Base-by-base conservation (phyloP, 2,797 vertebrate genomes). In the Macropus fuliginosus region DNA sequence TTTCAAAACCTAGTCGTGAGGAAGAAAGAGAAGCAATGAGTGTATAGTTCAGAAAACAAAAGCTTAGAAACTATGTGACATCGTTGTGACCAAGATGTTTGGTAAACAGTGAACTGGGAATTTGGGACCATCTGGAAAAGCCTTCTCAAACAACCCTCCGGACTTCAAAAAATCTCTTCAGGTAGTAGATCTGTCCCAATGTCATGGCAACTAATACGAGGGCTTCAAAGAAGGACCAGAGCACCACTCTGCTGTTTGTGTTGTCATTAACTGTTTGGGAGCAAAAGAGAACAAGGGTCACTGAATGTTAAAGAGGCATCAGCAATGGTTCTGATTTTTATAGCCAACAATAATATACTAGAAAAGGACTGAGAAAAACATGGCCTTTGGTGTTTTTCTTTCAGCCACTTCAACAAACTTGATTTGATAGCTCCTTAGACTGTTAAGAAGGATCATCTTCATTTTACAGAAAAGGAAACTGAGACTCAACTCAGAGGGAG, bases 111-210 rank as follows among this genome's bases (percentile, higher is more conserved):
- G 97, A 98, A 98, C 98, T 98, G 97, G 98, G 97, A 98, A 95
- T 98, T 98, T 97, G 50, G 95, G 98, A 98, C 98, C 96, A 95
- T 95, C 93, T 95, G 97, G 92, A 93, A 98, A 97, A 98, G 97
- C 97, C 96, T 92, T 97, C 97, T 98, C 99, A 99, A 98, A 99
- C 99, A 96, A 99, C 99, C 99, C 99, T 99, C 97, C 99, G 99
- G 98, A 99, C 99, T 99, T 99, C 99, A 92, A 99, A 99, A 99
- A 99, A 99, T 98, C 99, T 99, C 99, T 99, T 99, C 99, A 99
- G 99, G 98, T 99, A 99, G 99, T 99, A 99, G 99, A 99, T 99
- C 98, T 99, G 99, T 99, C 99, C 99, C 92, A 99, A 99, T 95
- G 99, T 99, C 99, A 99, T 99, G 97, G 99, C 99, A 98, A 99